Conservation (phyloP, 2,888 invertebrate genomes). For the Graphium colonna region DNA sequence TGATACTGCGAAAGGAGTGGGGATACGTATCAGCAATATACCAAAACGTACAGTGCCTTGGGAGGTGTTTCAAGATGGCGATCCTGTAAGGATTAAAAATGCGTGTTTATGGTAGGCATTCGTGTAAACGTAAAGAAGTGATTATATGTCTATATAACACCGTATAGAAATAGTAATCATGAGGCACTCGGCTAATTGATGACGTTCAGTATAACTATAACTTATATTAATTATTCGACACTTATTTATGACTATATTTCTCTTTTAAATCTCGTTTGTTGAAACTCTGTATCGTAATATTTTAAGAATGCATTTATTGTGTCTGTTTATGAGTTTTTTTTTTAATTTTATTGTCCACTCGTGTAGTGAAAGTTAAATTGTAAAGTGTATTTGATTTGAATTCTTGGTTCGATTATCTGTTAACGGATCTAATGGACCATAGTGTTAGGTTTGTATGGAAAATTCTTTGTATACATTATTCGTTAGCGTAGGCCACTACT, state of each 20-base stretch:
- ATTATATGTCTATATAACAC: slow-evolving; percentile 79
- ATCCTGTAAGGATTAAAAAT: slow-evolving; percentile 59
- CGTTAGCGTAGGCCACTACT: slow-evolving; percentile 60
- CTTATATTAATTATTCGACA: slow-evolving; percentile 35
- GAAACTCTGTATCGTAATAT: slow-evolving; percentile 66
- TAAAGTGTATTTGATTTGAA: slow-evolving; percentile 56
- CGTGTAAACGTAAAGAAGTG: slow-evolving; percentile 52
- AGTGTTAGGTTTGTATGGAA: slow-evolving; percentile 28
- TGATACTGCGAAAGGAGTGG: slow-evolving; percentile 75
- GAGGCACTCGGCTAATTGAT: slow-evolving; percentile 68
- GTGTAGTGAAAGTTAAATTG: slow-evolving; percentile 52
- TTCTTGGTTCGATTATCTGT: slow-evolving; percentile 75
- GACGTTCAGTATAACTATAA: slow-evolving; percentile 47
- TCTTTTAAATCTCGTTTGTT: slow-evolving; percentile 66
- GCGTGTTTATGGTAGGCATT: slow-evolving; percentile 52
- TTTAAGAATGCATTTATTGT: slow-evolving; percentile 78
- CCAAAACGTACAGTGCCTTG: slow-evolving; percentile 78
- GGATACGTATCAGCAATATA: slow-evolving; percentile 79
- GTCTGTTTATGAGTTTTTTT: slow-evolving; percentile 56
- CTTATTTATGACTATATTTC: slow-evolving; percentile 3
- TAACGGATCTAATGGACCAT: slow-evolving; percentile 46
- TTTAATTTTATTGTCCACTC: slow-evolving; percentile 72
- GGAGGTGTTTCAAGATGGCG: slow-evolving; percentile 48
- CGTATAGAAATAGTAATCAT: slow-evolving; percentile 80
- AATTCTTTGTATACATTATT: slow-evolving; percentile 37